Conservation (phyloP, 2,797 vertebrate species). For the Gymnothorax reevesii region DNA sequence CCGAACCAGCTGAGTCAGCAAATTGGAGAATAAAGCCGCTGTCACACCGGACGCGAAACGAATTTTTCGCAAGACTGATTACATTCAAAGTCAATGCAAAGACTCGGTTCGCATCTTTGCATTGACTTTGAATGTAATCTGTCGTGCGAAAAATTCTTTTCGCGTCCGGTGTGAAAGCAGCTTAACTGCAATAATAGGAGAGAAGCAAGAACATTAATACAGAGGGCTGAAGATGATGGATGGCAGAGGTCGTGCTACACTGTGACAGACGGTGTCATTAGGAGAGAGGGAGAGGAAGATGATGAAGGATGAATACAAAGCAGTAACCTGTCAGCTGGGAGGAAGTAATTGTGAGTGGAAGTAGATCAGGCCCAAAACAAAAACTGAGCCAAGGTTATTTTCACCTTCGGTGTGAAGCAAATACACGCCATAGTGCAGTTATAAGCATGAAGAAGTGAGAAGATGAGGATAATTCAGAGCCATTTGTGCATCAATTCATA, state of each 20-base stretch:
- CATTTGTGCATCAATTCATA: background rate
- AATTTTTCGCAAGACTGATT: no score
- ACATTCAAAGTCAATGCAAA: no score
- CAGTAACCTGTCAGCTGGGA: background rate
- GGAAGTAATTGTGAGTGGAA: background rate
- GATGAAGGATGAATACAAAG: background rate
- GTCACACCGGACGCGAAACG: no score
- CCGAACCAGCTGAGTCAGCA: no score
- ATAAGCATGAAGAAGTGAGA: background rate
- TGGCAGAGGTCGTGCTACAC: background rate
- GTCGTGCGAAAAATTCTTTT: no score
- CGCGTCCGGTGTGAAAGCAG: no score
- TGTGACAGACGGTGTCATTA: background rate
- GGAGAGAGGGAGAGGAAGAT: background rate
- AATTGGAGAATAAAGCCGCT: no score
- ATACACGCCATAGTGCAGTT: background rate
- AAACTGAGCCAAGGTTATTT: background rate
- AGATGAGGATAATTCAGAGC: background rate
- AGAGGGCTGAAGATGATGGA: background rate
- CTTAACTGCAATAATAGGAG: no score
- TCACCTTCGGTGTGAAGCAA: background rate
- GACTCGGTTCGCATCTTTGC: no score
- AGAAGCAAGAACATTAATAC: no score
- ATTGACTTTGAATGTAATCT: no score
- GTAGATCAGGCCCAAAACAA: background rate